A percentile compares a stretch with the other conserved stretches of the same genome.
Evolutionary conservation across 2,888 invertebrate species (phyloP).

Genomic region (Barypeithes pellucidus): DNA sequence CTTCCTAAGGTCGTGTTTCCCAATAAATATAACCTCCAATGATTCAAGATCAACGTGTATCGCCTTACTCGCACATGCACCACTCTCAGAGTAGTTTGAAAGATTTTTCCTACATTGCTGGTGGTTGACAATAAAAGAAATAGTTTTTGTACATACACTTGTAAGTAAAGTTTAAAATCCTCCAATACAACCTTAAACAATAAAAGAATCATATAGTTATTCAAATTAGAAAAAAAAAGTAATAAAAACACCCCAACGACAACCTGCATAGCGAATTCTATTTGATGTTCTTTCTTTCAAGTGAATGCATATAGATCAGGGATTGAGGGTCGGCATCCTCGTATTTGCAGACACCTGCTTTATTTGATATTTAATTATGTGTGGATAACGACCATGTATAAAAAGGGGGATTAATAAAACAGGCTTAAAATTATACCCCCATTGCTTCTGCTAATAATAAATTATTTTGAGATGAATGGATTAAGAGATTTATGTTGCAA

Average conservation of each 20-base stretch:
- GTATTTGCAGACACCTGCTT: slow-evolving; percentile 61
- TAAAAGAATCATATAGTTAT: not conserved
- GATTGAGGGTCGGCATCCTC: slow-evolving; percentile 31
- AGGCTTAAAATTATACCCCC: slow-evolving; percentile 54
- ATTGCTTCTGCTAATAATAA: slow-evolving; percentile 23
- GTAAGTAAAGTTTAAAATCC: no score
- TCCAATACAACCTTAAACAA: no score
- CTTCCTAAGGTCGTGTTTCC: no score
- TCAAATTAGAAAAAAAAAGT: not conserved
- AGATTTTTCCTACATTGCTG: no score
- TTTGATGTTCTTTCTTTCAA: slow-evolving; percentile 35
- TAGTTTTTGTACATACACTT: no score
- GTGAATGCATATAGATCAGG: slow-evolving; percentile 24
- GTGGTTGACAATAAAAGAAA: no score
- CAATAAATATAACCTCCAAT: no score
- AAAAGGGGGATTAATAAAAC: slow-evolving; percentile 59
- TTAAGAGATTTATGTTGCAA: slow-evolving; percentile 22
- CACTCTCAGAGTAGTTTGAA: no score
- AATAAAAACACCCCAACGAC: not conserved
- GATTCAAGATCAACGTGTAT: no score
- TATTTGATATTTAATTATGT: slow-evolving; percentile 66
- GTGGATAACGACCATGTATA: slow-evolving; percentile 61
- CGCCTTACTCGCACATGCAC: no score
- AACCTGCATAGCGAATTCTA: slow-evolving; percentile 40
- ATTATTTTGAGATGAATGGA: slow-evolving; percentile 34